Percentiles rank a stretch among this genome's conserved stretches.
Evolutionary conservation across 2,113 vertebrate species (phyloP).

Genomic region (Axis porcinus): DNA sequence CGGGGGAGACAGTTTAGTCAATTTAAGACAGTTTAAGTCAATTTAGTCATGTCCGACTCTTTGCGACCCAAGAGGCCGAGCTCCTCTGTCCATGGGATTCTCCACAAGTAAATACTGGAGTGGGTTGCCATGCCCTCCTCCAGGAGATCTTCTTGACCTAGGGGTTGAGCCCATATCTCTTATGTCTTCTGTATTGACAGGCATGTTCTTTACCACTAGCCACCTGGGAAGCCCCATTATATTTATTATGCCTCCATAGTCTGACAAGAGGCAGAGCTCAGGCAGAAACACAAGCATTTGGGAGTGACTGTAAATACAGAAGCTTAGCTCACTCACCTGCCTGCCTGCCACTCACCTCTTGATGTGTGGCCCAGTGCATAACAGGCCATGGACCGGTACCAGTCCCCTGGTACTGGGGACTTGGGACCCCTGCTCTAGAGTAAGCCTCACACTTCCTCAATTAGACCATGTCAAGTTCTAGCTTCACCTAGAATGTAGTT

Average conservation of each 20-base stretch:
- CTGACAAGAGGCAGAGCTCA: not conserved
- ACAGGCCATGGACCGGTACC: not conserved
- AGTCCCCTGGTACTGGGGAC: not conserved
- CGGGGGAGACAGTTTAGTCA: not conserved
- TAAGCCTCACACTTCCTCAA: not conserved
- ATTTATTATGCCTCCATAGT: not conserved
- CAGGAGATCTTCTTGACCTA: not conserved
- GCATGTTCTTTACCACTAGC: not conserved
- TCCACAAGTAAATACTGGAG: not conserved
- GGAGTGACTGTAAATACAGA: not conserved
- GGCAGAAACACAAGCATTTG: not conserved
- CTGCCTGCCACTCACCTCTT: not conserved
- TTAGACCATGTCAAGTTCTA: not conserved
- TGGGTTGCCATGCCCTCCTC: not conserved
- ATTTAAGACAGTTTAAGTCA: not conserved
- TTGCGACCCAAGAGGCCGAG: not conserved
- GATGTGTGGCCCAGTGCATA: not conserved
- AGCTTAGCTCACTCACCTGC: not conserved
- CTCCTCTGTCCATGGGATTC: not conserved
- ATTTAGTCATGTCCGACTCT: not conserved
- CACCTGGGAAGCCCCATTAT: not conserved
- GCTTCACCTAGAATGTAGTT: not conserved
- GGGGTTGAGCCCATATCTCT: not conserved
- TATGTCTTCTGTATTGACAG: not conserved
- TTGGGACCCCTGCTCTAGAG: not conserved